A percentile compares a stretch with the other conserved stretches of the same genome.
phyloP scores from a whole-genome alignment of 2,888 invertebrate species.

The Platynereis dumerilii region DNA sequence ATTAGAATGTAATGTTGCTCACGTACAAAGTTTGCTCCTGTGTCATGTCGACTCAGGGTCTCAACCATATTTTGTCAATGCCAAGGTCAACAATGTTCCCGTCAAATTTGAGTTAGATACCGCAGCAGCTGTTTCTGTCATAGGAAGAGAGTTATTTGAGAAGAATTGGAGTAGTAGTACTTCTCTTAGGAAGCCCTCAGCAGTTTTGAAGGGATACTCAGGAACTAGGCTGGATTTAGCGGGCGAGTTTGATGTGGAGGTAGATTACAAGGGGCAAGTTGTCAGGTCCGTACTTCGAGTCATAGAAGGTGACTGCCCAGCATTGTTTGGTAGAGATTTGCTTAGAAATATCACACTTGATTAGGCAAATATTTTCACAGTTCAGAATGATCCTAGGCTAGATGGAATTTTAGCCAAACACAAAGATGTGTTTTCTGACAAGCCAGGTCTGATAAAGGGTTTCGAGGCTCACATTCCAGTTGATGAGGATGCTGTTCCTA shows the following conservation, averaged over 20 bases:
- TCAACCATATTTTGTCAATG: no score
- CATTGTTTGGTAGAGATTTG: conserved; percentile 5
- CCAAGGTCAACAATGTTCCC: no score
- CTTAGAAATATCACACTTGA: not conserved
- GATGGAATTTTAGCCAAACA: not conserved
- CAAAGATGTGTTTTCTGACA: conserved; percentile 6
- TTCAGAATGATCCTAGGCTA: not conserved
- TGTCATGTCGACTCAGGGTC: no score
- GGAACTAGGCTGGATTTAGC: not conserved
- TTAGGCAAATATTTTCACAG: not conserved
- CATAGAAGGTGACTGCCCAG: not conserved
- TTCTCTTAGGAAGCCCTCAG: no score
- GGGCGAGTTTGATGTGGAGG: not conserved
- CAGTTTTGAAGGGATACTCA: not conserved
- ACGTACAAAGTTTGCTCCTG: no score
- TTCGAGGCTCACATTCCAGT: not conserved
- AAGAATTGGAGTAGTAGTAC: no score
- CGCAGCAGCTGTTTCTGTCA: no score
- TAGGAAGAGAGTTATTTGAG: no score
- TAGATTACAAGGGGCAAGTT: not conserved
- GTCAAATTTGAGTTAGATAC: no score
- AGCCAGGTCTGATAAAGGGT: not conserved
- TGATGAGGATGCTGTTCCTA: not conserved
- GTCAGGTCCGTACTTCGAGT: not conserved
- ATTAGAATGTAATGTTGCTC: no score